Conservation (phyloP, 1,140 invertebrate species). For the Panagrolaimus sp. region DNA sequence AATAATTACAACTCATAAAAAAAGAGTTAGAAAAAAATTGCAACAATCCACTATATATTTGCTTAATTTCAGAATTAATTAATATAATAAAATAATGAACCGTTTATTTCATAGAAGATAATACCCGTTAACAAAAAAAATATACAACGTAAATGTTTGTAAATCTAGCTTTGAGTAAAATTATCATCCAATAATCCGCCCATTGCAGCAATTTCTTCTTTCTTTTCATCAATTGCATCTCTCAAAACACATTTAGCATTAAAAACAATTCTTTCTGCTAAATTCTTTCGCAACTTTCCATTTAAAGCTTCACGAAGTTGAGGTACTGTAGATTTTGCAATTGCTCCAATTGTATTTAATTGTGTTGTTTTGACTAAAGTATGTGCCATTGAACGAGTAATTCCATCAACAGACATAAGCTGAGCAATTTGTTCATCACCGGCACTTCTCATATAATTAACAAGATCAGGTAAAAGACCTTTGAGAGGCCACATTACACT, state of each 20-base stretch:
- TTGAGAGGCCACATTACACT: constrained; percentile 3
- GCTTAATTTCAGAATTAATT: no score
- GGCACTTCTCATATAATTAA: constrained; percentile 5
- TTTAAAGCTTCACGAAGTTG: constrained; percentile 10
- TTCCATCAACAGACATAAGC: constrained; percentile 13
- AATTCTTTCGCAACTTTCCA: not conserved
- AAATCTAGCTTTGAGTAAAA: no score
- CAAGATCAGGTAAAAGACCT: constrained; percentile 1
- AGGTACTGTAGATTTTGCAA: not conserved
- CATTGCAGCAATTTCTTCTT: constrained; percentile 5
- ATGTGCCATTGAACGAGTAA: not conserved
- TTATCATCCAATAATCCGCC: not conserved
- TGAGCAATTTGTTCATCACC: constrained; percentile 11
- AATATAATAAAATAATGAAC: no score
- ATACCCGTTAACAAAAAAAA: no score
- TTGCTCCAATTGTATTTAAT: not conserved
- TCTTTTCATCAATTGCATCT: constrained; percentile 13
- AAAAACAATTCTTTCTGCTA: constrained; percentile 8
- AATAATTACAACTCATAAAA: no score
- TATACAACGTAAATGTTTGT: no score
- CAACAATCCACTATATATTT: no score
- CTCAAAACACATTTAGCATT: not conserved
- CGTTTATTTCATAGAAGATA: no score
- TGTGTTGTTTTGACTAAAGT: not conserved
- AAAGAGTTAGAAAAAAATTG: no score